Base-by-base conservation (phyloP, 2,888 invertebrate species). In the Drosophila cognata region DNA sequence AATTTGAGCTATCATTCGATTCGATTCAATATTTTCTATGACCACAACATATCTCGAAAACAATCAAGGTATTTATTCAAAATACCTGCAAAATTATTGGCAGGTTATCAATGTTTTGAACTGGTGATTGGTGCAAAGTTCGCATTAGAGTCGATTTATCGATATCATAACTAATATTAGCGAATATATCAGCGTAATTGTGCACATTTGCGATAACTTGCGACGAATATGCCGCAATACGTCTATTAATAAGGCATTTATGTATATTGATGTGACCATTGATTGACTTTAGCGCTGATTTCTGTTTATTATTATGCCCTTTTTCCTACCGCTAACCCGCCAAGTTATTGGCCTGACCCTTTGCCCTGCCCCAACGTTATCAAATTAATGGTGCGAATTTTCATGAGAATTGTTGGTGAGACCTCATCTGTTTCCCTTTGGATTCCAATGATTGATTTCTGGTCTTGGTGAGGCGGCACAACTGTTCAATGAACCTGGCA, bases 361-460 rank as follows among this genome's bases (percentile, higher is more conserved):
- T 2, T 3, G 18, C 6, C 25, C 33, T 21, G 8, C 21, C 16
- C 33, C 36, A 28, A 53, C 51, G 71, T 83, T 75, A 74, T 80
- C 85, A 81, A 80, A 80, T 86, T 77, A 86, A 90, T 88, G 90
- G 81, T 86, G 77, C 75, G 90, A 90, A 85, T 86, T 90, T 90
- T 80, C 84, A 83, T 90, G 84, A 72, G 86, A 88, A 83, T 72
- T 62, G 51, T 65, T 69, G 16, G 16, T 68, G 52, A 53, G 55
- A 63, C 36, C 50, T 59, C 46, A 51, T 62, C 59, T 50, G 25
- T 38, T 35, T 25, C 3, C 25, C 16, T 16, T 28, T 16, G 16
- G 33, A 41, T 29, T n/a, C 28, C 58, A 25, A 50, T 85, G 90
- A 89, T 85, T 89, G 90, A 88, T 89, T 79, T 72, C 73, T 82